Base-by-base conservation (phyloP, 2,113 vertebrate species). In the Heterochromis multidens region DNA sequence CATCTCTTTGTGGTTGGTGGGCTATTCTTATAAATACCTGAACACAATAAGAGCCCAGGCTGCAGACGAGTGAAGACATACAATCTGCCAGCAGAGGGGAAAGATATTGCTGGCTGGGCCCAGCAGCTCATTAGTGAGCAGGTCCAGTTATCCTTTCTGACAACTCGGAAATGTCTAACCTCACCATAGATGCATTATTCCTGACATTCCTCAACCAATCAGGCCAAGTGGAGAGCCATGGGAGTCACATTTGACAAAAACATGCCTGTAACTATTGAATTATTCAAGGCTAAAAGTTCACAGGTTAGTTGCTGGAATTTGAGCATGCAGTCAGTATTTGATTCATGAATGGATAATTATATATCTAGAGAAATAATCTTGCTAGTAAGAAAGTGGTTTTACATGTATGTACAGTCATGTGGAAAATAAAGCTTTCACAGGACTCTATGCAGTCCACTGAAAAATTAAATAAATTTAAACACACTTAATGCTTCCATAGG, bases 71-170 rank as follows among this genome's bases (percentile, higher is more conserved):
- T 77, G 67, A 86, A 87, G 89, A 88, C 82, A 80, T 87, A 59
- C 89, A 91, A 83, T 87, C 80, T 79, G 76, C 56, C 49, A 9
- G 76, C 2, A 0, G 63, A 60, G 31, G 80, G 90, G 81, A 81
- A 7, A 11, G 25, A 78, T 83, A 79, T 72, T 70, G 80, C 81
- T 79, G 74, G 80, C 79, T 58, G 70, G 62, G 70, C 80, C 70
- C 83, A 59, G 84, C 76, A 60, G 77, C 94, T 94, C 89, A 86
- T 94, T 94, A 94, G 88, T 10, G 77, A 91, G 83, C 29, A 37
- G 61, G 84, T 89, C 90, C 81, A 49, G 86, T 83, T 81, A 88
- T 85, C 85, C 80, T 70, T 65, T 61, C 74, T 84, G 89, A 85
- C 88, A 77, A 83, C 62, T 86, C 83, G 35, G 85, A 85, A 54